phyloP scores from a whole-genome alignment of 2,113 vertebrate genomes.

The Nestor notabilis region DNA sequence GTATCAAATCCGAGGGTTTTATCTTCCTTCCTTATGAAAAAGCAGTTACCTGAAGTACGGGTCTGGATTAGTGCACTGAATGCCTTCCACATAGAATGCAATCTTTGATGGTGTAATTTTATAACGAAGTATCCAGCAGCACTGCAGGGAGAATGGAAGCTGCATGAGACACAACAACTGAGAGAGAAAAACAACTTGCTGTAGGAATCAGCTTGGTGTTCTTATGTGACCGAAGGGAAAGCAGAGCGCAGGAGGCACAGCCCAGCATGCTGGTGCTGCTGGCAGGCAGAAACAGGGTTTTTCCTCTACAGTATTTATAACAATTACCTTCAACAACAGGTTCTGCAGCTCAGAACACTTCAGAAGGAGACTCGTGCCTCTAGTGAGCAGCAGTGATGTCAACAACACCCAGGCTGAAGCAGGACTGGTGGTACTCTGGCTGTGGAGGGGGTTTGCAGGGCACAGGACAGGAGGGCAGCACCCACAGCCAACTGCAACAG shows the following conservation, averaged over 20 bases:
- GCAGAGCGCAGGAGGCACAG: background rate
- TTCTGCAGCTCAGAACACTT: background rate
- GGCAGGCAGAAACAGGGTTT: background rate
- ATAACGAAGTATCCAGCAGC: background rate
- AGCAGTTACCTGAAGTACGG: background rate
- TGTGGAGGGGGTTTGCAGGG: background rate
- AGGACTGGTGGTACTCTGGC: fast-evolving
- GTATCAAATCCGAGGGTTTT: background rate
- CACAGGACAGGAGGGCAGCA: fast-evolving
- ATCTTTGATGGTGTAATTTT: background rate
- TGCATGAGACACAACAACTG: background rate
- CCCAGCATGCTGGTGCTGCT: background rate
- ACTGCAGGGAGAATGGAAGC: background rate
- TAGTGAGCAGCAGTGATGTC: fast-evolving
- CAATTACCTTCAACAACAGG: background rate
- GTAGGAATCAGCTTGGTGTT: background rate
- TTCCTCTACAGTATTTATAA: background rate
- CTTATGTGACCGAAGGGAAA: background rate
- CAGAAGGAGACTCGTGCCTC: background rate
- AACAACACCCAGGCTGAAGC: fast-evolving
- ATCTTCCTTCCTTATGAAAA: background rate
- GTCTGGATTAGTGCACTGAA: background rate
- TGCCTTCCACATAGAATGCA: background rate
- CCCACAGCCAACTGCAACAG: fast-evolving
- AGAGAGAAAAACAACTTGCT: background rate